Conservation (phyloP, 2,888 invertebrate species). For the Coecobrya sp. region DNA sequence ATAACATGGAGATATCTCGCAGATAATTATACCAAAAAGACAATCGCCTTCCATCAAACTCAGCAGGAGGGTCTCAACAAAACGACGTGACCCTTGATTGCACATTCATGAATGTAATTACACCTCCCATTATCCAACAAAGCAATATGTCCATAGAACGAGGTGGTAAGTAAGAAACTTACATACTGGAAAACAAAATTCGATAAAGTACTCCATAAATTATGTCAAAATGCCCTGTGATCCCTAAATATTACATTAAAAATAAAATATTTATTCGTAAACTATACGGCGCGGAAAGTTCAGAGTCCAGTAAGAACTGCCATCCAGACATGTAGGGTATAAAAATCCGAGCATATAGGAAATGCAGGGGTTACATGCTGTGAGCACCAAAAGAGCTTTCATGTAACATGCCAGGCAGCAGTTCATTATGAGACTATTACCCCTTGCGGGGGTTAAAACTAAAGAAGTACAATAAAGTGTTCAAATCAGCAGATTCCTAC, state of each 20-base stretch:
- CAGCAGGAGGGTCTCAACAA: constrained; percentile 83
- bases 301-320: neutral
- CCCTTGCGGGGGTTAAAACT: constrained; percentile 73
- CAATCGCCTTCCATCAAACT: constrained; percentile 74
- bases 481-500: constrained; percentile 74
- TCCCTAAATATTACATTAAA: constrained; percentile 62
- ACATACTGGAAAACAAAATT: constrained; percentile 58
- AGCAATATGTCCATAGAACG: constrained; percentile 43
- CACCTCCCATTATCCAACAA: neutral
- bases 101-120: constrained; percentile 31
- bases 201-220: constrained; percentile 82
- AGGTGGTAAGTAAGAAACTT: neutral
- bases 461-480: constrained; percentile 67
- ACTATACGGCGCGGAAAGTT: constrained; percentile 46
- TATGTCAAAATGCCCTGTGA: constrained; percentile 70
- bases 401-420: constrained; percentile 71
- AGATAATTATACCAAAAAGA: constrained; percentile 72
- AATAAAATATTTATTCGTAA: constrained; percentile 27
- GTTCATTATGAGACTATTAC: constrained; percentile 71
- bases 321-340: neutral
- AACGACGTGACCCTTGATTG: constrained; percentile 73
- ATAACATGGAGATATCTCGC: constrained; percentile 25
- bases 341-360: neutral
- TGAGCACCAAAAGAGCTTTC: constrained; percentile 72
- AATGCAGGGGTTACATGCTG: constrained; percentile 62